phyloP scores from a whole-genome alignment of 2,113 vertebrate species.

The Clinocottus analis region DNA sequence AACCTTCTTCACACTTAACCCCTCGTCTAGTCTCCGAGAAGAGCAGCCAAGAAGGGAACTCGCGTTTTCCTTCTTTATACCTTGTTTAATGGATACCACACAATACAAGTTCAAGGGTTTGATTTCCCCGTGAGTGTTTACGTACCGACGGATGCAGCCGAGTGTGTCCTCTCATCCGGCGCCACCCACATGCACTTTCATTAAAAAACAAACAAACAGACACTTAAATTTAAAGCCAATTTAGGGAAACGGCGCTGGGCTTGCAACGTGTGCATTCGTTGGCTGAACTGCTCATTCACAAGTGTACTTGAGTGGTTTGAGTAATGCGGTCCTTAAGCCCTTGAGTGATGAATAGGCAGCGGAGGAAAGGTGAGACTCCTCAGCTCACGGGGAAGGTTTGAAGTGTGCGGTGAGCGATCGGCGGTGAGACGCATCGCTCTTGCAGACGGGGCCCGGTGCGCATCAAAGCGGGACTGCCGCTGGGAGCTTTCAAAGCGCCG shows the following conservation, averaged over 20 bases:
- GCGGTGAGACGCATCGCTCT: conserved; percentile 54
- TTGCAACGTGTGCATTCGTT: conserved; percentile 43
- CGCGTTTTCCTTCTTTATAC: no score
- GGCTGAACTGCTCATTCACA: conserved; percentile 38
- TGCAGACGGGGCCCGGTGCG: conserved; percentile 54
- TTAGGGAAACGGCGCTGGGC: conserved; percentile 27
- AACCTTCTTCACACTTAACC: conserved; percentile 43
- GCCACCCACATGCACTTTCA: conserved; percentile 10
- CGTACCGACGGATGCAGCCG: conserved; percentile 24
- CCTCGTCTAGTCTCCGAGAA: conserved; percentile 22
- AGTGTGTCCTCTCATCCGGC: conserved; percentile 28
- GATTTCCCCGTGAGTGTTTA: conserved; percentile 30
- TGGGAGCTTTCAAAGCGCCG: conserved; percentile 64
- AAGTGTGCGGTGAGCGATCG: conserved; percentile 41
- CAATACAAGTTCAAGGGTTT: conserved; percentile 29
- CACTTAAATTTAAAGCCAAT: conserved; percentile 25
- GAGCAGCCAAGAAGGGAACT: conserved; percentile 9
- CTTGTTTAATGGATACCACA: conserved; percentile 24
- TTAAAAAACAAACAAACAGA: neutral
- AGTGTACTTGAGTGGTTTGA: conserved; percentile 54
- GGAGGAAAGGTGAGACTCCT: conserved; percentile 56
- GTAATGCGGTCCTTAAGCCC: conserved; percentile 43
- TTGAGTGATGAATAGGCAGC: conserved; percentile 46
- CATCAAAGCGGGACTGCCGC: conserved; percentile 59
- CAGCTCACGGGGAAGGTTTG: conserved; percentile 29